Base-by-base conservation (phyloP, 2,888 invertebrate genomes). In the Sarcophaga rosellei region DNA sequence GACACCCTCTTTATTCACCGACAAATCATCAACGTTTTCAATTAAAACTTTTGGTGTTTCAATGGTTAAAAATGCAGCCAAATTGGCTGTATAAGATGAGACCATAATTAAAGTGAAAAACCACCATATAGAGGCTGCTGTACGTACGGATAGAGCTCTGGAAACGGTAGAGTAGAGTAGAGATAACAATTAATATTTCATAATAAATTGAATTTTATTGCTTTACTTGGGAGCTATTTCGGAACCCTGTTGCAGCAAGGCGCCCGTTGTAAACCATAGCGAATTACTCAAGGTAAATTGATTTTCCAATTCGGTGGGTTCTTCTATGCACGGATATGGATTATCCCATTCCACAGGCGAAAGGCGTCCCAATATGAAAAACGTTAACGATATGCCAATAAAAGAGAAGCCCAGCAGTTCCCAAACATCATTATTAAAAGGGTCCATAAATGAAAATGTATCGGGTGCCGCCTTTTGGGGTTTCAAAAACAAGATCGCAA, bases 341-440 rank as follows among this genome's bases (percentile, higher is more conserved):
- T 97, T 97, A 88, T 96, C 96, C 97, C 97, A 97, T 94, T 98
- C 98, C 88, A 95, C 95, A 0, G 98, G 97, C 78, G 97, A 96
- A 85, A 97, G 93, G 89, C 98, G 95, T 45, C 96, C 98, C 90
- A 97, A 94, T 25, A 97, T 93, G 91, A 97, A 98, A 80, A 98
- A 94, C 76, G 96, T 94, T 17, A 96, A 92, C 0, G 97, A 97
- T 1, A 98, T 97, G 5, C 96, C 95, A 20, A 97, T 94, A 90
- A 96, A 98, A 0, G 97, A 96, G 1, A 96, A 95, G 5, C 96
- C 95, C 88, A 99, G 94, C 93, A 96, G 97, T 75, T 96, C 93
- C 98, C 98, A 98, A 10, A 98, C 97, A 88, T 96, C 96, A 66
- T 94, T 94, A 0, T 97, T 97, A 91, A 99, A 97, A 0, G 99